Evolutionary conservation across 2,888 invertebrate species (phyloP), one percentile per base, ranked within the genome.

Genomic region (Agriopis leucophaearia): DNA sequence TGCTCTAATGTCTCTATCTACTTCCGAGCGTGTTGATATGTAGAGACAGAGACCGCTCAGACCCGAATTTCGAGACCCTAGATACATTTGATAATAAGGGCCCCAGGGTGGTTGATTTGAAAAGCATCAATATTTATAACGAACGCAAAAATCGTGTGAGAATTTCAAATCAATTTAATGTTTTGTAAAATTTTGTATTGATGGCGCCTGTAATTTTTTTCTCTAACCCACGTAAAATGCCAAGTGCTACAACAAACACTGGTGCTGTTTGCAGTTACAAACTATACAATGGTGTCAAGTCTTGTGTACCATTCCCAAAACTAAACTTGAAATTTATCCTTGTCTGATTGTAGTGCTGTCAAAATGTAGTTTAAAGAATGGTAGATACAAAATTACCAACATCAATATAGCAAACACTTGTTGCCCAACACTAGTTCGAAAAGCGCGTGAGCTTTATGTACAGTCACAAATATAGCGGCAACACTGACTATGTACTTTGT

Each of bases 381-480:
- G 52, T 50, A 3, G 50, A 27, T 38, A 42, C 9, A 55, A 3
- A 5, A 55, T 18, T 27, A 55, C 44, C 42, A 42, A 38, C 58
- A 38, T 48, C 47, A 8, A 38, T 58, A 38, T 48, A 59, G 9
- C 52, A 16, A 48, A 56, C 35, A 66, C 40, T 63, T 40, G 45
- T 48, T 48, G 55, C 66, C 73, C 70, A 71, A 40, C 66, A 44
- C 40, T 70, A 68, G 57, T 69, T 67, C 55, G 63, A 73, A 70
- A 75, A 75, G 75, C 75, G 75, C 69, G 75, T 75, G 75, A 75
- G 75, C 74, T 72, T 70, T 75, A 75, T 75, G 65, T 75, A 75
- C 75, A 75, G 74, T 74, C 75, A 75, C 75, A 75, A 71, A 65
- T 63, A 74, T 73, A 75, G 75, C 74, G 70, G 63, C 71, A 69